phyloP scores from a whole-genome alignment of 2,797 vertebrate genomes.

The Gymnoscopelus microlampas region DNA sequence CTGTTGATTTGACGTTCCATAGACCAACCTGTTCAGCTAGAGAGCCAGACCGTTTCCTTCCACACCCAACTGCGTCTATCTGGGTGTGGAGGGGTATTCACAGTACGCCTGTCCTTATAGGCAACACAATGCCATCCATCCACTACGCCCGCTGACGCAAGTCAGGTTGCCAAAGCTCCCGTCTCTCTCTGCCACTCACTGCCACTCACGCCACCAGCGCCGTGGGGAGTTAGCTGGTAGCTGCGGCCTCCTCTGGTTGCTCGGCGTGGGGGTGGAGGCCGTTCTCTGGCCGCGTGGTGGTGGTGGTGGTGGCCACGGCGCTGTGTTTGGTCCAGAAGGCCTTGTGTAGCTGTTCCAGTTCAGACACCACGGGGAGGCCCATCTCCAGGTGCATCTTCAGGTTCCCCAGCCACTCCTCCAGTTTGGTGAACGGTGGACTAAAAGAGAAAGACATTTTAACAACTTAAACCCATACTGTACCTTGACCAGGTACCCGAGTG shows the following conservation, averaged over 20 bases:
- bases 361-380: slow-evolving; percentile 87
- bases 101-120: slow-evolving; percentile 32
- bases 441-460: background rate
- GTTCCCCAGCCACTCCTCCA: slow-evolving; percentile 94
- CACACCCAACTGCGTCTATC: slow-evolving; percentile 24
- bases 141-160: background rate
- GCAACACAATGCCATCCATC: slow-evolving; percentile 12
- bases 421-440: slow-evolving; percentile 91
- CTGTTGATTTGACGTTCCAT: slow-evolving; percentile 60
- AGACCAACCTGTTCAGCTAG: slow-evolving; percentile 60
- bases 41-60: slow-evolving; percentile 42
- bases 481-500: too few species aligned
- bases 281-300: slow-evolving; percentile 73
- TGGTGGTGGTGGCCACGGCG: background rate
- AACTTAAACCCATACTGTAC: too few species aligned
- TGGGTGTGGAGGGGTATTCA: slow-evolving; percentile 40
- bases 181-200: too few species aligned
- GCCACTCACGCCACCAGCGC: too few species aligned
- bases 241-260: slow-evolving; percentile 80
- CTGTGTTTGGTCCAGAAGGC: slow-evolving; percentile 87
- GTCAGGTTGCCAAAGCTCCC: too few species aligned
- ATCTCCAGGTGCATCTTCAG: slow-evolving; percentile 94
- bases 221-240: too few species aligned
- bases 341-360: slow-evolving; percentile 89
- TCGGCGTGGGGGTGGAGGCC: slow-evolving; percentile 84